phyloP scores from a whole-genome alignment of 2,888 invertebrate species.

The Meloe dianella region DNA sequence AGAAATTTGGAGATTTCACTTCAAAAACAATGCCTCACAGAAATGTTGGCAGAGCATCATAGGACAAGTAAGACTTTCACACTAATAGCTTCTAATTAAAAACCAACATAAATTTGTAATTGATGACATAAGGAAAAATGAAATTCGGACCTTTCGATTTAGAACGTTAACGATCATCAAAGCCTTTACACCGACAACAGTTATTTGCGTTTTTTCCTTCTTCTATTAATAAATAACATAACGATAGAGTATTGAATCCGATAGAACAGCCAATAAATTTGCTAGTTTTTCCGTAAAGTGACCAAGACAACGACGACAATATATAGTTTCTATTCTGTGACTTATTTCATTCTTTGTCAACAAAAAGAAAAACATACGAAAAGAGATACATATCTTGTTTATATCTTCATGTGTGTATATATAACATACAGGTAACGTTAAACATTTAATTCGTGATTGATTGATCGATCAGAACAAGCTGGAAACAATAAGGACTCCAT shows the following conservation, averaged over 20 bases:
- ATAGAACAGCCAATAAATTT: background rate
- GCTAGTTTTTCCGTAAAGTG: slow-evolving; percentile 5
- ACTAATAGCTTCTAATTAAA: too few relatives aligned
- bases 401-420: slow-evolving; percentile 1
- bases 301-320: slow-evolving; percentile 1
- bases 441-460: slow-evolving; percentile 45
- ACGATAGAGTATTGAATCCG: slow-evolving; percentile 1
- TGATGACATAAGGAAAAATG: background rate
- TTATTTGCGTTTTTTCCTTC: background rate
- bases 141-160: background rate
- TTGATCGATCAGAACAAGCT: slow-evolving; percentile 48
- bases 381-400: slow-evolving; percentile 8
- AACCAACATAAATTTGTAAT: too few relatives aligned
- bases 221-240: background rate
- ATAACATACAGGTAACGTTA: slow-evolving; percentile 31
- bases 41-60: too few relatives aligned
- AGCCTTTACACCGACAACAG: background rate
- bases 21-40: too few relatives aligned
- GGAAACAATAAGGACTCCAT: too few relatives aligned
- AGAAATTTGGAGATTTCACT: too few relatives aligned
- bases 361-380: background rate
- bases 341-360: slow-evolving; percentile 2
- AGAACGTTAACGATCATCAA: slow-evolving; percentile 2
- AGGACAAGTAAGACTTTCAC: too few relatives aligned
- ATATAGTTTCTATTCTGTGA: background rate